Conservation (phyloP, 53 echinoderm and acorn worm species). For the Henricia sp. region DNA sequence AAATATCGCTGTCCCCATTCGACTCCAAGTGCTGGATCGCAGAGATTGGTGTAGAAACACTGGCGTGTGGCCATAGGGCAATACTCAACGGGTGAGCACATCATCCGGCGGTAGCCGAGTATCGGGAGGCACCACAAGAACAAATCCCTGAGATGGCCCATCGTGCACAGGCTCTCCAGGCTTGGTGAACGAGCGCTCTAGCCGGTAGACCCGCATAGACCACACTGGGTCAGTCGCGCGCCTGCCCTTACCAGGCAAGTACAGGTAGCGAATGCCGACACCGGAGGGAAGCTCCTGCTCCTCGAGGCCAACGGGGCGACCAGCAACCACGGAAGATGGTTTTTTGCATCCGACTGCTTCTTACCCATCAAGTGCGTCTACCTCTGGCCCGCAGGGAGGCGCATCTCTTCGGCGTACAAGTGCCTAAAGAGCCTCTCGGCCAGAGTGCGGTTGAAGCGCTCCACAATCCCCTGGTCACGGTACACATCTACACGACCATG, state of each 20-base stretch:
- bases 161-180: conserved; percentile 2
- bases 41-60: too few species aligned
- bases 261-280: too few species aligned
- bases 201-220: neutral
- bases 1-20: too few species aligned
- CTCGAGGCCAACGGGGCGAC: neutral
- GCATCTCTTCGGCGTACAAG: neutral
- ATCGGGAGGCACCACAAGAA: conserved; percentile 1
- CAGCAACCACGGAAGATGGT: neutral
- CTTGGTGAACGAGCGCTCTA: neutral
- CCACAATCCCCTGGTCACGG: too few species aligned
- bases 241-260: neutral
- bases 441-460: too few species aligned
- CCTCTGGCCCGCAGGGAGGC: neutral
- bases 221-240: neutral
- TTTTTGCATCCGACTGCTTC: neutral
- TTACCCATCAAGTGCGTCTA: neutral
- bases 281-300: too few species aligned
- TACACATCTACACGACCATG: too few species aligned
- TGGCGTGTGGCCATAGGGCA: too few species aligned
- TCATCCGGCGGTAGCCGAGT: too few species aligned
- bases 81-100: too few species aligned
- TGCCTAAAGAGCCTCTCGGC: neutral
- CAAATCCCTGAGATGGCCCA: neutral
- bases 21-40: too few species aligned